phyloP scores from a whole-genome alignment of 2,888 invertebrate genomes.

The Pomacea canaliculata region DNA sequence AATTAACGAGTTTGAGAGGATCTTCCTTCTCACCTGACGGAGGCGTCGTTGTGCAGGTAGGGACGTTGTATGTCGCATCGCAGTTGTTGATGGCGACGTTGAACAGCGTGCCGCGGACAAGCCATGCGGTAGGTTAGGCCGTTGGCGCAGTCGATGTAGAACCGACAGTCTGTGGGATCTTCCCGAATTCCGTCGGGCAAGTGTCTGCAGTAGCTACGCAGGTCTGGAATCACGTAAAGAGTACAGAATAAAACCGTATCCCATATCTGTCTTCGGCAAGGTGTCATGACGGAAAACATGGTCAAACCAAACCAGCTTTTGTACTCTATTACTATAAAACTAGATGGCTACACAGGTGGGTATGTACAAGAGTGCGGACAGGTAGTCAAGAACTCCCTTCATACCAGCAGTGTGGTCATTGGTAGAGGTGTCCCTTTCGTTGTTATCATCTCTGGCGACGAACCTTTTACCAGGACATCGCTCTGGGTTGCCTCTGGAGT shows the following conservation, averaged over 20 bases:
- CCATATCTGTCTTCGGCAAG: too few species aligned
- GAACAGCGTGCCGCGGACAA: conserved; percentile 45
- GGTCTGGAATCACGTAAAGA: conserved; percentile 8
- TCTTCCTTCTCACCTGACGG: too few species aligned
- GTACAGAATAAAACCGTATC: too few species aligned
- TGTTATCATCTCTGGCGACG: not conserved
- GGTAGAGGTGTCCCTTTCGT: not conserved
- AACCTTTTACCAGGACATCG: too few species aligned
- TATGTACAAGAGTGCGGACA: too few species aligned
- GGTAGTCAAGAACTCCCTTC: too few species aligned
- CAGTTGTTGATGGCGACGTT: conserved; percentile 44
- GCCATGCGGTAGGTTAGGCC: conserved; percentile 37
- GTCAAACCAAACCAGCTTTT: too few species aligned
- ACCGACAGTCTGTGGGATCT: conserved; percentile 41
- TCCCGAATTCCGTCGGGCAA: conserved; percentile 43
- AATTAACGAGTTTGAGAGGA: too few species aligned
- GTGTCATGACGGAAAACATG: too few species aligned
- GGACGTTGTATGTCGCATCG: conserved; percentile 39
- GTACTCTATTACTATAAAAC: too few species aligned
- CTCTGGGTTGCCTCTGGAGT: too few species aligned
- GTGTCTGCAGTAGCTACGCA: conserved; percentile 36
- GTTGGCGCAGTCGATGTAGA: conserved; percentile 46
- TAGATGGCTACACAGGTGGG: too few species aligned
- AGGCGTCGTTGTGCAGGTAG: not conserved
- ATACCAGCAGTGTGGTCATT: not conserved